Base-by-base conservation (phyloP, 1,140 invertebrate species). In the Trichonephila clavata region DNA sequence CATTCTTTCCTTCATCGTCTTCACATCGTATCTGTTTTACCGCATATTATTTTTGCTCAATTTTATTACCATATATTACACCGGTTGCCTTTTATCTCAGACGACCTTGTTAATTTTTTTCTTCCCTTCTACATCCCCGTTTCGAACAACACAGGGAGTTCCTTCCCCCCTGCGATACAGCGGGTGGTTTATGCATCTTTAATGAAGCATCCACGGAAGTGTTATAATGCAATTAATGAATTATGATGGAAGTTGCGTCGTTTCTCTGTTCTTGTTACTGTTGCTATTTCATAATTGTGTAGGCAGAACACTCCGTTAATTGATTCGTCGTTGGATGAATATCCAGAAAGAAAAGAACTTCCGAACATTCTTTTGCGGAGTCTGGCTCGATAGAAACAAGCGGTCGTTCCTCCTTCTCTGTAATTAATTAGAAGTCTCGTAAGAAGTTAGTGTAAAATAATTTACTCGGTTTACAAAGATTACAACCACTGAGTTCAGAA, bases 191-290 rank as follows among this genome's bases (percentile, higher is more conserved):
- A 92, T 92, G 90, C 90, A 92, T 92, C 60, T 92, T 92, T 92
- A 84, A 92, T 92, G 90, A 92, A 27, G 80, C 61, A 57, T 83
- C 59, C 60, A 13, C 57, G 80, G 24, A 92, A 63, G 90, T 92
- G 90, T 92, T 92, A 92, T 92, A 92, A 92, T 84, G 90, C 81
- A 84, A 84, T 92, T 92, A 92, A 92, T 92, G 90, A 92, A 92
- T 92, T 92, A 92, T 84, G 90, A 90, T 80, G 57, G 68, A 90
- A 80, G 14, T 65, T 50, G n/a, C 32, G 32, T n/a, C 21, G 32
- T 81, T 63, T 57, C 43, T 61, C 39, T 83, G 83, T 50, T 6
- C 16, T 84, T 92, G 50, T 84, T 84, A 60, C 59, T 84, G 83
- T 84, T 84, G 83, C 83, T 84, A 21, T 84, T 77, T 77, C 71